Evolutionary conservation across 2,113 vertebrate species (phyloP).

Genomic region (Mola mola): DNA sequence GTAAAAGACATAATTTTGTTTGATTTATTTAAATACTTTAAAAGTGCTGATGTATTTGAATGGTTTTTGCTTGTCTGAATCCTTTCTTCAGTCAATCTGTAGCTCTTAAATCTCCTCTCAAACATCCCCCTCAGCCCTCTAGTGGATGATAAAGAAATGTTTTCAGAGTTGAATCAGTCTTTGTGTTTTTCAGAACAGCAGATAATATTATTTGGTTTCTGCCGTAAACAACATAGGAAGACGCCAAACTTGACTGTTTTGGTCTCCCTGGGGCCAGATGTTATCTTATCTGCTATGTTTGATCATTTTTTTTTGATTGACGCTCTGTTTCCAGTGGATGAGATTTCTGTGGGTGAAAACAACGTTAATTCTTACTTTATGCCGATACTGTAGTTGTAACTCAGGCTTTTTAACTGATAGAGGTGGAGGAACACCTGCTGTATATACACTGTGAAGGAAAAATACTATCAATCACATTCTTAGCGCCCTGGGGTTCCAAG

Average conservation of each 20-base stretch:
- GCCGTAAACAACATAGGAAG: constrained; percentile 17
- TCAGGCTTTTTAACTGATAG: background rate
- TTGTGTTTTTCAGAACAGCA: background rate
- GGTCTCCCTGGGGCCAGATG: constrained; percentile 20
- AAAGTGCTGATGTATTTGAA: background rate
- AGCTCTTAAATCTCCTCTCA: background rate
- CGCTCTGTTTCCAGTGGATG: constrained; percentile 23
- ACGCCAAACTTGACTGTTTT: background rate
- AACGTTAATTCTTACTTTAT: constrained; percentile 24
- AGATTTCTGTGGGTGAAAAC: constrained; percentile 11
- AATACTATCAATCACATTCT: constrained; percentile 30
- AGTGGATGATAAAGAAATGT: constrained; percentile 22
- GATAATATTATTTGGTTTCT: constrained; percentile 21
- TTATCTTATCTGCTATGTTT: constrained; percentile 52
- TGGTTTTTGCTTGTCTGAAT: background rate
- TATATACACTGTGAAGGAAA: constrained; percentile 7
- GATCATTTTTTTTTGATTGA: constrained; percentile 41
- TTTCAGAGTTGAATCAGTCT: constrained; percentile 2
- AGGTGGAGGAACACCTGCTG: background rate
- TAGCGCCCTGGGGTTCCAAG: constrained; percentile 4
- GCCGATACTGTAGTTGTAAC: constrained; percentile 8
- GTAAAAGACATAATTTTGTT: rapidly evolving
- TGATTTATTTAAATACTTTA: background rate
- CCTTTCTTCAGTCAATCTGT: background rate
- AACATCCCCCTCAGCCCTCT: constrained; percentile 43